phyloP scores from a whole-genome alignment of 2,888 invertebrate species.

The Erpobdella octoculata region DNA sequence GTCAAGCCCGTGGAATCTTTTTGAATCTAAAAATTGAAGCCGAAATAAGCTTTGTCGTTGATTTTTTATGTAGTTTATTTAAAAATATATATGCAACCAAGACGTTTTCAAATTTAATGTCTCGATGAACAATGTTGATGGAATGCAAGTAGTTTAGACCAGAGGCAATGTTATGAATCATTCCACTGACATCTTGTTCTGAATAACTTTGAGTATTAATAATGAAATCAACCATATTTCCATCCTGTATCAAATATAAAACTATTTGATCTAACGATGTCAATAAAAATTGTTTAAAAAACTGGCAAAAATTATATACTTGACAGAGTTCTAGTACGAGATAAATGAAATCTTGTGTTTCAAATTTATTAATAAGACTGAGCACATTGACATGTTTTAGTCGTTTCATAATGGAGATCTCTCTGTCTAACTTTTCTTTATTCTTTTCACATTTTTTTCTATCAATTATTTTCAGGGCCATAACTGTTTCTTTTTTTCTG shows the following conservation, averaged over 20 bases:
- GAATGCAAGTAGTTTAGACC: slow-evolving; percentile 89
- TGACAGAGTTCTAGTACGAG: slow-evolving; percentile 89
- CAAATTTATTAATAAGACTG: slow-evolving; percentile 78
- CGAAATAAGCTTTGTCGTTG: neutral
- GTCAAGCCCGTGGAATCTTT: slow-evolving; percentile 53
- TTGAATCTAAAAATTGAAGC: slow-evolving; percentile 50
- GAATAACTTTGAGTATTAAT: slow-evolving; percentile 72
- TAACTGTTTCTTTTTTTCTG: slow-evolving; percentile 10
- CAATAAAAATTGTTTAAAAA: no score
- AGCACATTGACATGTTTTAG: slow-evolving; percentile 89
- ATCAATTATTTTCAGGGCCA: slow-evolving; percentile 87
- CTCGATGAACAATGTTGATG: slow-evolving; percentile 87
- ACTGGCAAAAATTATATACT: slow-evolving; percentile 56
- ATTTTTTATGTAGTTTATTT: no score
- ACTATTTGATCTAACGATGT: neutral
- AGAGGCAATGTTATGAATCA: slow-evolving; percentile 78
- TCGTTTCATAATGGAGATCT: slow-evolving; percentile 82
- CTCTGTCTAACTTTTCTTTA: slow-evolving; percentile 69
- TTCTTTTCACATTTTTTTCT: slow-evolving; percentile 82
- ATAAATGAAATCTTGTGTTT: slow-evolving; percentile 77
- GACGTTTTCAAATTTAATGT: slow-evolving; percentile 96
- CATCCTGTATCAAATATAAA: slow-evolving; percentile 58
- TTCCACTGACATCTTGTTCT: slow-evolving; percentile 82
- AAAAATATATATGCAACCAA: slow-evolving; percentile 60
- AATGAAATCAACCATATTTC: slow-evolving; percentile 13